Conservation (phyloP, 2,888 invertebrate species). For the Chesias legatella region DNA sequence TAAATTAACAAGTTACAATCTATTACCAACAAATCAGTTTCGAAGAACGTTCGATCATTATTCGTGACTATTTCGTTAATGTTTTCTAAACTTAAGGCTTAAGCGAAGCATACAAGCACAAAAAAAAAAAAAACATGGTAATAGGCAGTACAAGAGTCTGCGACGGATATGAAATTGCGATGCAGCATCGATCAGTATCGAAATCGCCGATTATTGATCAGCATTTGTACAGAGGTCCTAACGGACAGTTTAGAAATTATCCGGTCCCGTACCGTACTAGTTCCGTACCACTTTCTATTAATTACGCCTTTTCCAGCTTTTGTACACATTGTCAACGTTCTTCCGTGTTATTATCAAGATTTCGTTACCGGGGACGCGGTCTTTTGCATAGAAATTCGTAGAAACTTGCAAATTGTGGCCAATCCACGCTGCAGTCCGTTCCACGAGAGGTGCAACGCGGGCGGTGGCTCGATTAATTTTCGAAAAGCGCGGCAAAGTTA, state of each 20-base stretch:
- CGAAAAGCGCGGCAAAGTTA: neutral
- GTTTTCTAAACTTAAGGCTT: no score
- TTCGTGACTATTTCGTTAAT: no score
- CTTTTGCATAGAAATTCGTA: conserved; percentile 14
- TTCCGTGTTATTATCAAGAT: conserved; percentile 63
- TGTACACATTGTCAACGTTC: conserved; percentile 61
- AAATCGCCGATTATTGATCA: conserved; percentile 44
- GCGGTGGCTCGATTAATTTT: no score
- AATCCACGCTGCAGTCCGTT: neutral
- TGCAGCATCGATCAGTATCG: conserved; percentile 23
- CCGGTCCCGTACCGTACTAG: conserved; percentile 51
- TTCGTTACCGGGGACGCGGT: conserved; percentile 31
- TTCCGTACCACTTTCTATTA: conserved; percentile 67
- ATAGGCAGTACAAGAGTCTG: no score
- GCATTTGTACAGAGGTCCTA: conserved; percentile 26
- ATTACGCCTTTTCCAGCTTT: conserved; percentile 61
- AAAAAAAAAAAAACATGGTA: no score
- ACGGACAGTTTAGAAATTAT: conserved; percentile 59
- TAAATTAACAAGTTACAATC: no score
- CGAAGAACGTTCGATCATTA: no score
- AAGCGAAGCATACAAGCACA: no score
- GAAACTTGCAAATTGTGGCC: conserved; percentile 25
- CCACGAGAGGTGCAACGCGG: no score
- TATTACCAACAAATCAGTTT: no score
- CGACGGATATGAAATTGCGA: no score